phyloP scores from a whole-genome alignment of 1,140 invertebrate genomes.

The Panagrolaimus sp. region DNA sequence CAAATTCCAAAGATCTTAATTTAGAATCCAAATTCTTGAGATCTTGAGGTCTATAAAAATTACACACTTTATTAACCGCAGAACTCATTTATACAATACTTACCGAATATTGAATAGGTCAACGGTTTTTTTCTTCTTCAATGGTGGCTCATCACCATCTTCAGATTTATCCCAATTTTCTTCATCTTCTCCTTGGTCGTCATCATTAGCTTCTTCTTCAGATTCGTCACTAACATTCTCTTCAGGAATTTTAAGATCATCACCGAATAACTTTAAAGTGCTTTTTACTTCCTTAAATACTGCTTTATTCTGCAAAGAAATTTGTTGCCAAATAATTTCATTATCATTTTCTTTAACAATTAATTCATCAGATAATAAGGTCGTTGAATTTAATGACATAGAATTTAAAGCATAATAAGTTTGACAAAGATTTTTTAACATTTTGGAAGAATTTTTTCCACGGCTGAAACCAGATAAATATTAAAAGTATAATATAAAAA shows the following conservation, averaged over 20 bases:
- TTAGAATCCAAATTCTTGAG: slow-evolving; percentile 6
- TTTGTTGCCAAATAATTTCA: slow-evolving; percentile 8
- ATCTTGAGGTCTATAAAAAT: not conserved
- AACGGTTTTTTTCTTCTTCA: not conserved
- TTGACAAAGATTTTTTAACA: not conserved
- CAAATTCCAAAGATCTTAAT: not conserved
- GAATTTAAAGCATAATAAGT: not conserved
- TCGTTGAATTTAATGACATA: not conserved
- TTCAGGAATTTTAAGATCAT: not conserved
- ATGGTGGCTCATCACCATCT: not conserved
- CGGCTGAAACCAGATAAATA: not conserved
- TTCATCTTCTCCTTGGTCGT: not conserved
- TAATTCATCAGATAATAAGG: not conserved
- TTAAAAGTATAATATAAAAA: not conserved
- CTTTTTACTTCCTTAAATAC: not conserved
- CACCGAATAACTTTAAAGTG: not conserved
- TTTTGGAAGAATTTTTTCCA: not conserved
- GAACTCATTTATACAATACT: not conserved
- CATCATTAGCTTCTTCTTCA: slow-evolving; percentile 13
- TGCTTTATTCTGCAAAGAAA: not conserved
- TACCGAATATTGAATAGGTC: slow-evolving; percentile 2
- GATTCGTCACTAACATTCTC: not conserved
- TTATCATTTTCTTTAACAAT: not conserved
- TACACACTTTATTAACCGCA: not conserved
- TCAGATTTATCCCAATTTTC: not conserved